phyloP scores from a whole-genome alignment of 1,140 invertebrate species.

The Atta cephalotes region DNA sequence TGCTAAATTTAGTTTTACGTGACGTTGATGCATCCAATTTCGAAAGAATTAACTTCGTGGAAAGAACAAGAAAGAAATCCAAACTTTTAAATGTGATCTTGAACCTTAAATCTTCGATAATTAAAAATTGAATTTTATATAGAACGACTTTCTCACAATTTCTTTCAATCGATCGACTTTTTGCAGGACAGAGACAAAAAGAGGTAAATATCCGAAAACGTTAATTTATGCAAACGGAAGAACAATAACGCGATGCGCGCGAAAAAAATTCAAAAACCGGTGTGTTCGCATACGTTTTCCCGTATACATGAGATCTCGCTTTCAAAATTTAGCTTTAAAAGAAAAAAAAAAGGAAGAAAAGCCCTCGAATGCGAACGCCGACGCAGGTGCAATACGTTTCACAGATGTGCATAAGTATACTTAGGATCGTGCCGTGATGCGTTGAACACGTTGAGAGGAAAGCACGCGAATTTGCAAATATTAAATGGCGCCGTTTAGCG shows the following conservation, averaged over 20 bases:
- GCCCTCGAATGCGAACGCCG: slow-evolving; percentile 60
- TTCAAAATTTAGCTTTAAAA: slow-evolving; percentile 78
- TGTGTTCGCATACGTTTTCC: slow-evolving; percentile 30
- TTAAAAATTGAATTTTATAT: slow-evolving; percentile 6
- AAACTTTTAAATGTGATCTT: not conserved
- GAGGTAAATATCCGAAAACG: slow-evolving; percentile 31
- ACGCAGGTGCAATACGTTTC: slow-evolving; percentile 76
- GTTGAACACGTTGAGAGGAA: slow-evolving; percentile 62
- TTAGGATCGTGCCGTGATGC: slow-evolving; percentile 71
- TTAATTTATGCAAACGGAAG: slow-evolving; percentile 39
- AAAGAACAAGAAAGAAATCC: not conserved
- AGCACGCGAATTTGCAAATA: slow-evolving; percentile 24
- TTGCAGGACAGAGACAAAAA: slow-evolving; percentile 1
- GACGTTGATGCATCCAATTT: not conserved
- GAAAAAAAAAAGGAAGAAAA: slow-evolving; percentile 24
- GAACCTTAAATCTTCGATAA: slow-evolving; percentile 1
- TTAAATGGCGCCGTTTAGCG: slow-evolving; percentile 40
- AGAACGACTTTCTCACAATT: slow-evolving; percentile 21
- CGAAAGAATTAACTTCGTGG: slow-evolving; percentile 12
- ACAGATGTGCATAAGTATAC: slow-evolving; percentile 69
- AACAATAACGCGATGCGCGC: slow-evolving; percentile 23
- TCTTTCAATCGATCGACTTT: slow-evolving; percentile 15
- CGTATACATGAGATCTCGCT: slow-evolving; percentile 65
- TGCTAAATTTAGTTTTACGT: not conserved
- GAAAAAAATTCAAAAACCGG: slow-evolving; percentile 23